Percentiles rank a stretch among this genome's conserved stretches.
Evolutionary conservation across 2,888 invertebrate genomes (phyloP).

Genomic region (Pristionchus mayeri): DNA sequence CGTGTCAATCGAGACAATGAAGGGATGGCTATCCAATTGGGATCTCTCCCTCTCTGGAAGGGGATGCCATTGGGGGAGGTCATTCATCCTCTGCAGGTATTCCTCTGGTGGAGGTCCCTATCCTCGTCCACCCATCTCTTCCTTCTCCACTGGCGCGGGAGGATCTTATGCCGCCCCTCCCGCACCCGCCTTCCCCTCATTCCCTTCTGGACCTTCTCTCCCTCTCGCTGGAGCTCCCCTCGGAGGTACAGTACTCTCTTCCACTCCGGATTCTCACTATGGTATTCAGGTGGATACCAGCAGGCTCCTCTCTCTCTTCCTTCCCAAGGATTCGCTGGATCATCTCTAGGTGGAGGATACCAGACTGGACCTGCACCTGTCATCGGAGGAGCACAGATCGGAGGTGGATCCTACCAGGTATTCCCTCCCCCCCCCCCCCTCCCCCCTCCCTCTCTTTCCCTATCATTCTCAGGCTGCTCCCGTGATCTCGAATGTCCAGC

Average conservation of each 20-base stretch:
- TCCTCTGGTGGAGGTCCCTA: background rate
- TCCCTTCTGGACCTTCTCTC: background rate
- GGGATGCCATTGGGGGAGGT: background rate
- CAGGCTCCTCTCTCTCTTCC: conserved; percentile 4
- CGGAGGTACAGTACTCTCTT: too few species aligned
- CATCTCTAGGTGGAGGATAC: background rate
- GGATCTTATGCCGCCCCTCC: conserved; percentile 30
- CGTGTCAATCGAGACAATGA: conserved; percentile 38
- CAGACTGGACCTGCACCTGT: conserved; percentile 14
- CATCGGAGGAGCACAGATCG: conserved; percentile 4
- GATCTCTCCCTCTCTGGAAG: too few species aligned
- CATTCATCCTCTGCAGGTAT: background rate
- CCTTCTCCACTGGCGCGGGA: background rate
- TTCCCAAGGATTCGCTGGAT: background rate
- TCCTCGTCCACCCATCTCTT: background rate
- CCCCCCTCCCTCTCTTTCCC: background rate
- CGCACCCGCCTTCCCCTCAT: background rate
- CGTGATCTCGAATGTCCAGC: background rate
- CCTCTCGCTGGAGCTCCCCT: too few species aligned
- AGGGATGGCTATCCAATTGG: conserved; percentile 34
- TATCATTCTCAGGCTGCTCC: conserved; percentile 15
- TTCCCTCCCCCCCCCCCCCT: background rate
- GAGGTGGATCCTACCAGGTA: conserved; percentile 29
- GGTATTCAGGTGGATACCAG: background rate
- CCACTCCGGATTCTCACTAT: too few species aligned